A percentile compares a stretch with the other conserved stretches of the same genome.
These are phyloP conservation scores for Bucco capensis DNA, from an alignment of 2,113 vertebrate genomes.

Conservation along the genomic window DNA sequence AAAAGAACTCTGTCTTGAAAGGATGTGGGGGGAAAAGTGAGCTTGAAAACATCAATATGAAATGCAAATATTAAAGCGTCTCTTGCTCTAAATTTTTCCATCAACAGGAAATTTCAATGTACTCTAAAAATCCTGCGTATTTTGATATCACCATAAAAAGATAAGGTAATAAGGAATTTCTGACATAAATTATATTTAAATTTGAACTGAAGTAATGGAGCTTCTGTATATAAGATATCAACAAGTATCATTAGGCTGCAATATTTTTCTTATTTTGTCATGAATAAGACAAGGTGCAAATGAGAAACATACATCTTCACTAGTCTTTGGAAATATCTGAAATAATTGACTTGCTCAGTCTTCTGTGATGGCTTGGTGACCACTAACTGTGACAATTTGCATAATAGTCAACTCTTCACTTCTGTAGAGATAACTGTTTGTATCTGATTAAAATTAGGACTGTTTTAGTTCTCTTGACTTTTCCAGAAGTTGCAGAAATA, in stretches of 20 bases:
- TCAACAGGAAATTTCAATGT: not conserved
- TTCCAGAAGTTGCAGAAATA: conserved; percentile 85
- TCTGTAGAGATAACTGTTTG: conserved; percentile 82
- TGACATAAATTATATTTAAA: conserved; percentile 44
- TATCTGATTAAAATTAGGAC: conserved; percentile 85
- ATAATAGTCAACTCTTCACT: conserved; percentile 82
- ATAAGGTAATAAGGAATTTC: conserved; percentile 21
- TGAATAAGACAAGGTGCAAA: conserved; percentile 67
- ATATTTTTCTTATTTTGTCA: conserved; percentile 69
- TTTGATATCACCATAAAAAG: conserved; percentile 9
- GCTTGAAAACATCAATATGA: not conserved
- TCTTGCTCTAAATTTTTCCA: not conserved
- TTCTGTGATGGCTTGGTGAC: conserved; percentile 79
- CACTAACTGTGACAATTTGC: conserved; percentile 83
- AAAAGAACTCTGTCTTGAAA: not conserved
- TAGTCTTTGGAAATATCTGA: conserved; percentile 77
- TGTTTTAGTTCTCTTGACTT: conserved; percentile 80
- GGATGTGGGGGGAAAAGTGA: not conserved
- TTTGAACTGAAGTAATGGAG: conserved; percentile 54
- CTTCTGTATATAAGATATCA: conserved; percentile 63
- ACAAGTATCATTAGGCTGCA: conserved; percentile 73
- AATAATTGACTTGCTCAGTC: conserved; percentile 83
- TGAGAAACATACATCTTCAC: conserved; percentile 77
- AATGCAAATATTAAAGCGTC: not conserved
- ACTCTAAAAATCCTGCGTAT: not conserved